phyloP scores from a whole-genome alignment of 2,113 vertebrate genomes.

The Rhea pennata region DNA sequence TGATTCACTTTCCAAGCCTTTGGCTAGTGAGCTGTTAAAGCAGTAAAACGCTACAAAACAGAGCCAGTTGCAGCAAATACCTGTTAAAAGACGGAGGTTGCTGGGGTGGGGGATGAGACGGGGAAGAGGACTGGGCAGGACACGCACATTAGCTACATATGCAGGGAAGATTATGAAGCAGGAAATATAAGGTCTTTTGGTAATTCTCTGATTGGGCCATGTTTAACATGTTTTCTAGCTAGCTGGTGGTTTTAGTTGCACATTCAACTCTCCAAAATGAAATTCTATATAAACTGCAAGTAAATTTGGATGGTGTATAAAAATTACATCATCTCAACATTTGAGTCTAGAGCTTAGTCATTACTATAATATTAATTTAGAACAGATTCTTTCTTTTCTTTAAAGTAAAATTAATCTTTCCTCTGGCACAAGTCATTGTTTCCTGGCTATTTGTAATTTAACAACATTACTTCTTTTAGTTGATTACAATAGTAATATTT shows the following conservation, averaged over 20 bases:
- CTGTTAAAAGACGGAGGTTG: not conserved
- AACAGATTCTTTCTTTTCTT: not conserved
- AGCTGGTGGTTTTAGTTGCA: slow-evolving; percentile 29
- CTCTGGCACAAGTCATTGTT: slow-evolving; percentile 20
- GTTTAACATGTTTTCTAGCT: not conserved
- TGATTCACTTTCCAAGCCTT: not conserved
- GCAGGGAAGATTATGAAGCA: not conserved
- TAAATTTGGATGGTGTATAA: not conserved
- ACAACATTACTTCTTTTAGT: not conserved
- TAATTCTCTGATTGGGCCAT: not conserved
- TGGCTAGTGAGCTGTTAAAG: not conserved
- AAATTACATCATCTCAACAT: slow-evolving; percentile 24
- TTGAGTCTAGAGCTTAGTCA: slow-evolving; percentile 41
- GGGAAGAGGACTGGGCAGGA: not conserved
- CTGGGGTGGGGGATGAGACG: not conserved
- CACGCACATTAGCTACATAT: not conserved
- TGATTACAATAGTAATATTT: slow-evolving; percentile 21
- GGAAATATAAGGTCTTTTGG: not conserved
- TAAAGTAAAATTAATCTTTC: slow-evolving; percentile 25
- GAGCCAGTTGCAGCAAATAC: not conserved
- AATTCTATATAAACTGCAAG: slow-evolving; percentile 11
- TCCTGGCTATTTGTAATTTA: slow-evolving; percentile 11
- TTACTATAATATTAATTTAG: not conserved
- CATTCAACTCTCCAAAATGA: not conserved
- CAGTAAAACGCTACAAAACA: not conserved